Base-by-base conservation (phyloP, 64 coral and sea anemone genomes). In the Pocillopora verrucosa region DNA sequence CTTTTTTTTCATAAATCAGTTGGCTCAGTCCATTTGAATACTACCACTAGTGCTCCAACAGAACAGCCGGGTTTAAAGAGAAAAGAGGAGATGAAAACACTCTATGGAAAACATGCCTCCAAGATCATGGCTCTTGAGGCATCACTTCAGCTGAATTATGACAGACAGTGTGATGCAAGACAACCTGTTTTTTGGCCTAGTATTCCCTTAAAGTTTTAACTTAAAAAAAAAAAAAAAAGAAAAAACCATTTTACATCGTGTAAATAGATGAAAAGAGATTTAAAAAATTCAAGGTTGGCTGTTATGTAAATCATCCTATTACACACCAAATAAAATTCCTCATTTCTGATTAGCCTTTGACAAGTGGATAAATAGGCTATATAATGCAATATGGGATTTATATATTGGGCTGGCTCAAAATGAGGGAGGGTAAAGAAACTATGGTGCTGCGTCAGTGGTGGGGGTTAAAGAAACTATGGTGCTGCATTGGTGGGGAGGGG, bases 111-210 rank as follows among this genome's bases (percentile, higher is more conserved):
- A 41, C 74, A 93, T 56, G 86, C 91, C 36, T 77, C 79, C 15
- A 22, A 34, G 1, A 95, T 99, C n/a, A 92, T 94, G 87, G 87
- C 91, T 34, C 79, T 99, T 30, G 97, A 99, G n/a, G 88, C 97
- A 57, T 95, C 91, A 38, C 51, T 95, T 61, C 97, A 99, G 36
- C 79, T 99, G 20, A 89, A 76, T 63, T 99, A 91, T 91, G 91
- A 99, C 68, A 99, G 86, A 64, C 78, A 87, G 68, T 93, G 81
- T 84, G 94, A 99, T 89, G 80, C 74, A 38, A 93, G 91, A 59
- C 94, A 99, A 24, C 97, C 97, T 35, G 68, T 93, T 14, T 99
- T 89, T 51, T 99, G 97, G 97, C 97, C 97, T 17, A 99, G 93
- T 77, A 99, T 99, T 72, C 97, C 97, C 20, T 78, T 99, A n/a